Evolutionary conservation across 2,888 invertebrate species (phyloP), one percentile per base, ranked within the genome.

Genomic region (Cheilosia pagana): DNA sequence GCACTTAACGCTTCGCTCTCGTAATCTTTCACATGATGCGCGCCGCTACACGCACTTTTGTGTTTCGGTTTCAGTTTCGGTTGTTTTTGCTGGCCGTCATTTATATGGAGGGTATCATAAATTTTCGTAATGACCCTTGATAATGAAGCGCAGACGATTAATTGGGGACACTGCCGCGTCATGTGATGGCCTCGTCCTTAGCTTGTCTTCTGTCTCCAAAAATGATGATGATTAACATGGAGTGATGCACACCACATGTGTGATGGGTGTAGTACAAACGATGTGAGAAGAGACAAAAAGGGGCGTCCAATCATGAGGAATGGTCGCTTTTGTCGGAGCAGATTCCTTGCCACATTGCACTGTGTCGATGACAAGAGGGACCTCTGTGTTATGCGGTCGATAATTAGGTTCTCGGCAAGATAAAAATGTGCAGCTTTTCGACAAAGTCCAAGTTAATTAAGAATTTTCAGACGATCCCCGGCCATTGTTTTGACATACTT

Each of bases 141-240:
- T 85, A 85, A 85, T 85, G 81, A 76, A 81, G 85, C 75, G 71
- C 75, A 76, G 85, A 85, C 85, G 60, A 81, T 85, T 85, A 85
- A 85, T 85, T 81, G 85, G 65, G 71, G 79, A 85, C 79, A 85
- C 68, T 60, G 57, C 48, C 45, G 55, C 71, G 53, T 62, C 60
- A 45, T 31, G 10, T 31, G 31, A 31, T 71, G 45, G 68, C 50
- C 57, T 43, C 43, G 31, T 57, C 68, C 48, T 48, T n/a, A n/a
- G 62, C 55, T 31, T 68, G 48, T 48, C 63, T 35, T 48, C 48
- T 21, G 14, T 45, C 21, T 23, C 12, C 63, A 53, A 50, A 43
- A 55, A 35, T 53, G 39, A 53, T 31, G 59, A 63, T 65, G 70
- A 60, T 43, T 57, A 59, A 41, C 60, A 60, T 55, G 21, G 59